phyloP scores from a whole-genome alignment of 1,140 invertebrate genomes.

The Zaprionus nigranus region DNA sequence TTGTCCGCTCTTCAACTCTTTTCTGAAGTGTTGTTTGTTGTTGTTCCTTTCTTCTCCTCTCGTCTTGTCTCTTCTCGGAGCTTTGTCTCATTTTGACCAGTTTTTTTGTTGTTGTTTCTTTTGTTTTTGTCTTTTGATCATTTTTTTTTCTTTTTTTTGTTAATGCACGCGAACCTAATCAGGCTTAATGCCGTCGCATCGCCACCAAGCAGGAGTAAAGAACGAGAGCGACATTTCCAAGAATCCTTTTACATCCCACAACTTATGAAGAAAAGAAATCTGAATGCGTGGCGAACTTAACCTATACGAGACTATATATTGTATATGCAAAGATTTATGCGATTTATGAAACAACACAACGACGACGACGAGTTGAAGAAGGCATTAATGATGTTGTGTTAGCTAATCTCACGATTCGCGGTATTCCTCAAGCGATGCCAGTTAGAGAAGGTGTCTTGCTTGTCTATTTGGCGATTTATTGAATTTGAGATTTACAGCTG shows the following conservation, averaged over 20 bases:
- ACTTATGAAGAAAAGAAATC: constrained; percentile 44
- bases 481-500: background rate
- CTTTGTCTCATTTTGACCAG: constrained; percentile 17
- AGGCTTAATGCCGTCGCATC: constrained; percentile 71
- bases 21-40: constrained; percentile 20
- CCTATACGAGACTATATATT: background rate
- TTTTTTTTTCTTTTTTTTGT: background rate
- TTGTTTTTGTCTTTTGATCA: constrained; percentile 43
- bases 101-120: constrained; percentile 46
- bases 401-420: constrained; percentile 14
- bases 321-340: constrained; percentile 39
- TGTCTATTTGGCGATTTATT: constrained; percentile 15
- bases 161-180: constrained; percentile 56
- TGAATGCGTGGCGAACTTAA: constrained; percentile 29
- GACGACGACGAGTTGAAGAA: background rate
- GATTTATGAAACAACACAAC: constrained; percentile 35
- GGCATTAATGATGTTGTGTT: constrained; percentile 18
- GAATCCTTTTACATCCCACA: constrained; percentile 36
- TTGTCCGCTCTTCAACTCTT: constrained; percentile 39
- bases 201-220: background rate
- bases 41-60: constrained; percentile 35
- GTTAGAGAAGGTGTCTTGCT: background rate
- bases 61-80: background rate
- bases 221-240: constrained; percentile 18
- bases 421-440: background rate